phyloP scores from a whole-genome alignment of 2,113 vertebrate genomes.

The Gopherus evgoodei region DNA sequence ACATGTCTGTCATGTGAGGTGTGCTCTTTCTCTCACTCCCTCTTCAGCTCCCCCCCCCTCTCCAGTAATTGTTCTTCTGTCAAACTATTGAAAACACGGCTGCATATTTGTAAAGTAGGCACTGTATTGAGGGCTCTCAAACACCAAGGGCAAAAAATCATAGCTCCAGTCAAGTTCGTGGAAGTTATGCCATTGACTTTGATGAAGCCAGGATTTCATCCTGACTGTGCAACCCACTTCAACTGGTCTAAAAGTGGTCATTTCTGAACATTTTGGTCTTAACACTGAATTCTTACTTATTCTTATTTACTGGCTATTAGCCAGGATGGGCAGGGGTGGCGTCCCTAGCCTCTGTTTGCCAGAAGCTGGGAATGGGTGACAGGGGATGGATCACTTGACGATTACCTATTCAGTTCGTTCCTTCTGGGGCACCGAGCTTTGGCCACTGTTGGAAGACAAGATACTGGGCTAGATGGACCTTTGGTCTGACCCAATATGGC shows the following conservation, averaged over 20 bases:
- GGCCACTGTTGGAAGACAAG: too few relatives aligned
- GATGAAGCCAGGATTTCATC: not conserved
- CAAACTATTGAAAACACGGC: not conserved
- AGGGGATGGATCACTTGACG: too few relatives aligned
- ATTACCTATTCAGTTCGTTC: too few relatives aligned
- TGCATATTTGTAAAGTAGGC: not conserved
- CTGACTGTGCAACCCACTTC: fast-evolving
- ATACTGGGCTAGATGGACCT: too few relatives aligned
- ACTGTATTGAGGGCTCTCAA: not conserved
- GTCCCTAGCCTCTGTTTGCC: too few relatives aligned
- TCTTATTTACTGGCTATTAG: too few relatives aligned
- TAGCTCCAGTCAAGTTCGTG: fast-evolving
- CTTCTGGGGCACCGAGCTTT: too few relatives aligned
- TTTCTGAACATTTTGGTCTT: not conserved
- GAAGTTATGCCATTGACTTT: not conserved
- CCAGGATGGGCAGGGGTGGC: too few relatives aligned
- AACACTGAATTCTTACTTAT: not conserved
- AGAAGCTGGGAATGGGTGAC: too few relatives aligned
- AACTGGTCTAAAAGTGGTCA: not conserved
- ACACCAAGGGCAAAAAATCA: fast-evolving
- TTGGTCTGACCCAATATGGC: too few relatives aligned
- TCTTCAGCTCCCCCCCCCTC: not conserved
- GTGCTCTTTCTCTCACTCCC: not conserved
- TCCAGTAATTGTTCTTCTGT: not conserved
- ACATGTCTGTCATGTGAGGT: not conserved